phyloP scores from a whole-genome alignment of 2,113 vertebrate species.

The Rhinopomastus cyanomelas region DNA sequence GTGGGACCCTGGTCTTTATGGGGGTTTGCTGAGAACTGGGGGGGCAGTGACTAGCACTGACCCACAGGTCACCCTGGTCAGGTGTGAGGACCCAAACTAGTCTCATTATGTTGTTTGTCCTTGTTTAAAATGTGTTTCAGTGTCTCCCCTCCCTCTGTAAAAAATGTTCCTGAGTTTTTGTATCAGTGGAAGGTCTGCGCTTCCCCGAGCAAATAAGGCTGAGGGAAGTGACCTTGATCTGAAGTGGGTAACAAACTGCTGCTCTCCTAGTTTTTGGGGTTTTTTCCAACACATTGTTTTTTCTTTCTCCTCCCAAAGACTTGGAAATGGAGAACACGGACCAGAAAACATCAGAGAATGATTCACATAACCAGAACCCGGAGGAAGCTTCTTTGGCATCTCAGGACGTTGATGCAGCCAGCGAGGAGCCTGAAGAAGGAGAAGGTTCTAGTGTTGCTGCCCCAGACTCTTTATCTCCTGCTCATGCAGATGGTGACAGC shows the following conservation, averaged over 20 bases:
- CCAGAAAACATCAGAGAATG: conserved; percentile 71
- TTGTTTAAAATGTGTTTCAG: background rate
- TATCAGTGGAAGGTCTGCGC: background rate
- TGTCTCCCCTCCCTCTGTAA: background rate
- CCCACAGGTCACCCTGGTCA: background rate
- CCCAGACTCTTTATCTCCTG: conserved; percentile 18
- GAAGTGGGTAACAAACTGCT: background rate
- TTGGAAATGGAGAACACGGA: conserved; percentile 76
- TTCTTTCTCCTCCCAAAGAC: conserved; percentile 61
- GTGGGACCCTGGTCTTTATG: background rate
- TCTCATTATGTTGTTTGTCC: background rate
- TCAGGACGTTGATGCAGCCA: conserved; percentile 44
- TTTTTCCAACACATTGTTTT: background rate
- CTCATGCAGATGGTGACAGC: background rate
- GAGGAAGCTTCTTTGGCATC: conserved; percentile 52
- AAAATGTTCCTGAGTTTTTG: background rate
- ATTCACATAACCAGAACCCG: conserved; percentile 67
- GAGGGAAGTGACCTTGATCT: background rate
- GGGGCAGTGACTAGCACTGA: background rate
- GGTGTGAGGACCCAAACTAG: background rate
- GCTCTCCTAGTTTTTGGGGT: background rate
- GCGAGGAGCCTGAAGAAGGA: conserved; percentile 37
- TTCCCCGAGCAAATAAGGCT: background rate
- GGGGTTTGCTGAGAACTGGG: background rate
- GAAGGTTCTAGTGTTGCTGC: conserved; percentile 12